Conservation (phyloP, 53 echinoderm and acorn worm genomes). For the Mesocentrotus franciscanus region DNA sequence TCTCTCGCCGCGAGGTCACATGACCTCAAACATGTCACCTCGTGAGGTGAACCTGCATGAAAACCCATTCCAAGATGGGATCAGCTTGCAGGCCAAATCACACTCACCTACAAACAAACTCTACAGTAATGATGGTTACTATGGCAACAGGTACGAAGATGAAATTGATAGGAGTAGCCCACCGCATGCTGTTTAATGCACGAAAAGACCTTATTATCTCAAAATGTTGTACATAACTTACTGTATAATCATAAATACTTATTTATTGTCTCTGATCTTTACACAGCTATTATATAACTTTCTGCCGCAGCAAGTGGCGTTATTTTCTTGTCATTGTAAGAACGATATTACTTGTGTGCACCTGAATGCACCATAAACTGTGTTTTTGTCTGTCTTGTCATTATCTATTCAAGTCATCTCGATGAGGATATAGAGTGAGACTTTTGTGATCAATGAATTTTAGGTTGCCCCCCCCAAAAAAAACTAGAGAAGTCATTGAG, state of each 20-base stretch:
- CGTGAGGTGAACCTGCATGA: constrained; percentile 55
- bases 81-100: constrained; percentile 1
- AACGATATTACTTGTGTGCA: background rate
- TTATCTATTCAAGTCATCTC: background rate
- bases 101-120: constrained; percentile 47
- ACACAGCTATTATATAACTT: constrained; percentile 53
- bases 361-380: background rate
- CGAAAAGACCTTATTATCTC: constrained; percentile 9
- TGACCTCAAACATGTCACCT: constrained; percentile 17
- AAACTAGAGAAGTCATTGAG: background rate
- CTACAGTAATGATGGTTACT: constrained; percentile 43
- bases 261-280: constrained; percentile 62
- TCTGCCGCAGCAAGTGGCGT: constrained; percentile 42
- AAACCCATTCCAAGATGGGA: constrained; percentile 48
- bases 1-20: constrained; percentile 15
- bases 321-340: background rate
- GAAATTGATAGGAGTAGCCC: constrained; percentile 67
- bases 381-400: constrained; percentile 29
- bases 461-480: background rate
- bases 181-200: constrained; percentile 66
- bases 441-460: background rate
- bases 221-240: constrained; percentile 59
- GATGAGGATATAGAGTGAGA: background rate
- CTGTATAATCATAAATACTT: constrained; percentile 53
- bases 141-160: constrained; percentile 54